These are phyloP conservation scores for Picus viridis DNA, from an alignment of 2,797 vertebrate species.

Conservation along the genomic window DNA sequence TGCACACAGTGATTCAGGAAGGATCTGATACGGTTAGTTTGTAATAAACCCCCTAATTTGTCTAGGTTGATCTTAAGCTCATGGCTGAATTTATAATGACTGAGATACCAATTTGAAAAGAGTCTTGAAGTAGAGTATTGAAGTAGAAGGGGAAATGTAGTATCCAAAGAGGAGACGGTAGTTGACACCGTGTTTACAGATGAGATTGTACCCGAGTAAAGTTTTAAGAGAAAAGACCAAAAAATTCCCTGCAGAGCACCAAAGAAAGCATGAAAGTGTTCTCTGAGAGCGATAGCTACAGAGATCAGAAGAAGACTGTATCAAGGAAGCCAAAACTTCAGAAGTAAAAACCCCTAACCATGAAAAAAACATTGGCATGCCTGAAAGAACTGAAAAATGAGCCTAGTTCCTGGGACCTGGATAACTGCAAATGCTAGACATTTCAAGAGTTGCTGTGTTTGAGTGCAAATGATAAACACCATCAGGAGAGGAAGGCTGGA, in stretches of 20 bases:
- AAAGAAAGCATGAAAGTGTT: neutral
- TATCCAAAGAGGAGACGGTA: neutral
- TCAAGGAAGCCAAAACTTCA: neutral
- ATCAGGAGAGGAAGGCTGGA: neutral
- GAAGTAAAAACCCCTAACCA: neutral
- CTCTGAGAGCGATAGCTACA: neutral
- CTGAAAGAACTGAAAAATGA: neutral
- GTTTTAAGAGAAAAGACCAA: neutral
- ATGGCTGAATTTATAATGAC: neutral
- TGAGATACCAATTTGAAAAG: neutral
- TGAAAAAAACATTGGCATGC: neutral
- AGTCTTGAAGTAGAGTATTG: neutral
- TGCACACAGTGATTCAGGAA: neutral
- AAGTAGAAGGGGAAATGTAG: neutral
- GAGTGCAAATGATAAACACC: neutral
- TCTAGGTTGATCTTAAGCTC: neutral
- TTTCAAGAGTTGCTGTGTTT: neutral
- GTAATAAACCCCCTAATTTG: neutral
- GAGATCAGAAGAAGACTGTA: neutral
- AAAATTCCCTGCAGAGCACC: neutral
- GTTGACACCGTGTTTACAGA: neutral
- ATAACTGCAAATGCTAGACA: neutral
- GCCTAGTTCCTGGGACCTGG: neutral
- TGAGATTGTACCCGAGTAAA: neutral
- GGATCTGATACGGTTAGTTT: neutral